These are phyloP conservation scores for Rhinolophus ferrumequinum DNA, from an alignment of 2,113 vertebrate species.

Conservation along the genomic window DNA sequence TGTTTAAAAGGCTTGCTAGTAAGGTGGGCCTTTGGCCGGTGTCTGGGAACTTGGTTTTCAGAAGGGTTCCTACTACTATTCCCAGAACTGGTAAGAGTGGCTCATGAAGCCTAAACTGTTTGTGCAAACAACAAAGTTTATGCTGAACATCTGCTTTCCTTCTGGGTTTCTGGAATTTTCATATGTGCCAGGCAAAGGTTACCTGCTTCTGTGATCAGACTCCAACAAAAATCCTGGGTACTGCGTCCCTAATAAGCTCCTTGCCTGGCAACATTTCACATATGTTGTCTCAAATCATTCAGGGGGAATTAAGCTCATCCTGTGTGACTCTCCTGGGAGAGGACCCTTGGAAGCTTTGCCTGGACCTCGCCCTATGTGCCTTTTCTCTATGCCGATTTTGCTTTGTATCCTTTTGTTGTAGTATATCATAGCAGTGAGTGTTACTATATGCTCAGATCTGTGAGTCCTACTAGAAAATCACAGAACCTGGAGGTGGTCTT, in stretches of 20 bases:
- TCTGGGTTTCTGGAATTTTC: not conserved
- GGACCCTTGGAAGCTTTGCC: not conserved
- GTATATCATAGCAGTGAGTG: not conserved
- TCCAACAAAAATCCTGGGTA: not conserved
- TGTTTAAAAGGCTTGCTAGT: not conserved
- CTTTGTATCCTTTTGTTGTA: not conserved
- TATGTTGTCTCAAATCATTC: not conserved
- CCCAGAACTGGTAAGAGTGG: conserved; percentile 7
- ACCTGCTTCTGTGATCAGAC: not conserved
- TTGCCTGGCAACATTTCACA: not conserved
- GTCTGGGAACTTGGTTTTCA: not conserved
- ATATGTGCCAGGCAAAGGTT: not conserved
- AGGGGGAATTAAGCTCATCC: not conserved
- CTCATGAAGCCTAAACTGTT: not conserved
- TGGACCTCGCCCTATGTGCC: not conserved
- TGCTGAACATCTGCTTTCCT: not conserved
- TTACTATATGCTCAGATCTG: not conserved
- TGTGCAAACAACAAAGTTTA: not conserved
- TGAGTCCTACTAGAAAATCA: conserved; percentile 25
- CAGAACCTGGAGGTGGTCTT: not conserved
- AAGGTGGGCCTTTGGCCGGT: not conserved
- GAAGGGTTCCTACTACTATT: not conserved
- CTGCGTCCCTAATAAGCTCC: not conserved
- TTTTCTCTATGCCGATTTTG: conserved; percentile 16
- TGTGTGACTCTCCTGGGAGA: not conserved